A percentile compares a stretch with the other conserved stretches of the same genome.
Evolutionary conservation across 2,113 vertebrate genomes (phyloP).

Genomic region (Columba janthina): DNA sequence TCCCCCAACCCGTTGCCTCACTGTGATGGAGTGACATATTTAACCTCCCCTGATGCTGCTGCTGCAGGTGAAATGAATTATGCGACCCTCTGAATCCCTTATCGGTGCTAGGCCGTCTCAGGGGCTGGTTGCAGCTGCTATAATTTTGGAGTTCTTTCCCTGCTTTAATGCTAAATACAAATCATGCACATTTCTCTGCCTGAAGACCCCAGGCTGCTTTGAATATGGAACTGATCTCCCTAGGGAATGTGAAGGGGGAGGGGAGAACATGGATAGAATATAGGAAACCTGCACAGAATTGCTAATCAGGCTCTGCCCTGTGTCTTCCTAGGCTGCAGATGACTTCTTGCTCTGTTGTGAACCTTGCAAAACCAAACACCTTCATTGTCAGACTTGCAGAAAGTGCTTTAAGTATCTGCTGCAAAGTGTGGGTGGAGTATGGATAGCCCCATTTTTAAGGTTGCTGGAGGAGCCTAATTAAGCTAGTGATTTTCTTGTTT

Average conservation of each 20-base stretch:
- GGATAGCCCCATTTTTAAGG: neutral
- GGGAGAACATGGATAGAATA: slow-evolving; percentile 9
- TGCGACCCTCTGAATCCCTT: slow-evolving; percentile 51
- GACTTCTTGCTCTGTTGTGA: slow-evolving; percentile 29
- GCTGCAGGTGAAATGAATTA: slow-evolving; percentile 74
- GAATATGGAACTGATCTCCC: slow-evolving; percentile 66
- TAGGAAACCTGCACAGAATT: slow-evolving; percentile 60
- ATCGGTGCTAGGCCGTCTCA: slow-evolving; percentile 18
- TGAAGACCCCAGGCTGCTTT: slow-evolving; percentile 70
- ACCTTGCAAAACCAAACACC: slow-evolving; percentile 34
- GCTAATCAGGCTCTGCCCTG: slow-evolving; percentile 46
- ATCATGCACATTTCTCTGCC: slow-evolving; percentile 71
- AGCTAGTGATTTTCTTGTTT: neutral
- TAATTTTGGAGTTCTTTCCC: slow-evolving; percentile 55
- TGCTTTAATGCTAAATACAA: slow-evolving; percentile 61
- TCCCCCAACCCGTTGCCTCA: slow-evolving; percentile 19
- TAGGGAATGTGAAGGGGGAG: slow-evolving; percentile 24
- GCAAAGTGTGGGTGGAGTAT: neutral
- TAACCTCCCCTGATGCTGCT: slow-evolving; percentile 69
- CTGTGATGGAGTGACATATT: slow-evolving; percentile 71
- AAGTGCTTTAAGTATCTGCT: slow-evolving; percentile 14
- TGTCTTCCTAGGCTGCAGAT: slow-evolving; percentile 47
- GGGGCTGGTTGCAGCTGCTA: slow-evolving; percentile 61
- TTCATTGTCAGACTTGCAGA: neutral
- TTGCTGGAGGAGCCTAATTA: neutral